Percentiles rank a stretch among this genome's conserved stretches.
These are phyloP conservation scores for Theonella swinhoei DNA, from an alignment of 37 sponge, comb jelly and placozoan species.

Conservation along the genomic window DNA sequence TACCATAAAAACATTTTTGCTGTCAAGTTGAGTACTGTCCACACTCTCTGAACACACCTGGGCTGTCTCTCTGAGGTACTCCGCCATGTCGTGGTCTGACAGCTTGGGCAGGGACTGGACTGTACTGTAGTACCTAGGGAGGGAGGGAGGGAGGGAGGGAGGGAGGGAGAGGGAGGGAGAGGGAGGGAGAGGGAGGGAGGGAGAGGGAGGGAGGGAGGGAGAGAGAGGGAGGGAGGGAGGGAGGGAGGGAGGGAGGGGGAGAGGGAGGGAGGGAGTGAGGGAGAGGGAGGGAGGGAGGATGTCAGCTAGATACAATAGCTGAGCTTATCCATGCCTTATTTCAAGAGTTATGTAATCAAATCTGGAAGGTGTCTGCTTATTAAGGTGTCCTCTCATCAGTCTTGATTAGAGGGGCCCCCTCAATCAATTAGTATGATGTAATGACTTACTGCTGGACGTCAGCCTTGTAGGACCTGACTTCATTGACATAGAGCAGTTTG, in stretches of 20 bases:
- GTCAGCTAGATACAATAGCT: too few species aligned
- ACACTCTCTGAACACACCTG: conserved; percentile 48
- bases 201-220: conserved; percentile 8
- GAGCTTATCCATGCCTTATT: too few species aligned
- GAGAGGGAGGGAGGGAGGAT: conserved; percentile 5
- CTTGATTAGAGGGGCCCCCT: too few species aligned
- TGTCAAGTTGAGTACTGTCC: background rate
- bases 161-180: conserved; percentile 12
- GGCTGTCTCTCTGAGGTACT: conserved; percentile 46
- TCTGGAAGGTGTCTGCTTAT: too few species aligned
- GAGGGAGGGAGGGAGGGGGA: conserved; percentile 28
- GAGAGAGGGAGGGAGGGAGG: conserved; percentile 21
- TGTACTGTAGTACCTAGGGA: conserved; percentile 46
- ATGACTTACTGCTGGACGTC: conserved; percentile 71
- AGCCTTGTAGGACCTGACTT: conserved; percentile 87
- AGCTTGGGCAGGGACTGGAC: conserved; percentile 53
- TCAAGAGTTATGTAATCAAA: too few species aligned
- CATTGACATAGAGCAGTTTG: conserved; percentile 93
- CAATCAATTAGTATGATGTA: too few species aligned
- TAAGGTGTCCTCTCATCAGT: too few species aligned
- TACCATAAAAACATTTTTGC: background rate
- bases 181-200: background rate
- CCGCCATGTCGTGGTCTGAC: conserved; percentile 21
- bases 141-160: conserved; percentile 14
- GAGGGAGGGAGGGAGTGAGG: too few species aligned